These are phyloP conservation scores for Lanistes nyassanus DNA, from an alignment of 1,140 invertebrate genomes.

Conservation along the genomic window DNA sequence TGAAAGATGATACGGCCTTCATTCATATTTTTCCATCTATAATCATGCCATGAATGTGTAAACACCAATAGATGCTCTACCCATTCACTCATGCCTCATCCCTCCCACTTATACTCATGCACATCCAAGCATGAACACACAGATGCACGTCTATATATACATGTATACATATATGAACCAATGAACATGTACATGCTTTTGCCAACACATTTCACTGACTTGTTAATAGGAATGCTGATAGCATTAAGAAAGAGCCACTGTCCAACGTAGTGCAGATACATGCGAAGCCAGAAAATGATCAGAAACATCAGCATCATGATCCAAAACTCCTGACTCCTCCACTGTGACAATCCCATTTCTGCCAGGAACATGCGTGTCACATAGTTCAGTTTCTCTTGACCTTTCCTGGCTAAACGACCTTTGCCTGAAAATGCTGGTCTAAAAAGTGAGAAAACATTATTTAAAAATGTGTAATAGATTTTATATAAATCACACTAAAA, in stretches of 20 bases:
- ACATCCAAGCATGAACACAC: too few species aligned
- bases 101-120: too few species aligned
- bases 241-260: slow-evolving; percentile 61
- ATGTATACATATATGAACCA: too few species aligned
- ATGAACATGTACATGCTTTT: too few species aligned
- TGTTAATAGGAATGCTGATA: slow-evolving; percentile 62
- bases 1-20: too few species aligned
- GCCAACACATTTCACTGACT: slow-evolving; percentile 44
- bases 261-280: slow-evolving; percentile 58
- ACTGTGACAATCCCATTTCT: slow-evolving; percentile 62
- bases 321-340: slow-evolving; percentile 64
- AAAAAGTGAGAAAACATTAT: slow-evolving; percentile 9
- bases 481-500: too few species aligned
- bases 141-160: too few species aligned
- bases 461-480: too few species aligned
- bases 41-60: too few species aligned
- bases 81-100: too few species aligned
- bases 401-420: slow-evolving; percentile 44
- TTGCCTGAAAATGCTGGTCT: slow-evolving; percentile 53
- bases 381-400: slow-evolving; percentile 56
- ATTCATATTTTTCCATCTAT: too few species aligned
- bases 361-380: slow-evolving; percentile 58
- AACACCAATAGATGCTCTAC: too few species aligned
- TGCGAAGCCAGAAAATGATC: slow-evolving; percentile 56
- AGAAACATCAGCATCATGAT: slow-evolving; percentile 62